Conservation (phyloP, 2,888 invertebrate genomes). For the Iselma pallidipennis region DNA sequence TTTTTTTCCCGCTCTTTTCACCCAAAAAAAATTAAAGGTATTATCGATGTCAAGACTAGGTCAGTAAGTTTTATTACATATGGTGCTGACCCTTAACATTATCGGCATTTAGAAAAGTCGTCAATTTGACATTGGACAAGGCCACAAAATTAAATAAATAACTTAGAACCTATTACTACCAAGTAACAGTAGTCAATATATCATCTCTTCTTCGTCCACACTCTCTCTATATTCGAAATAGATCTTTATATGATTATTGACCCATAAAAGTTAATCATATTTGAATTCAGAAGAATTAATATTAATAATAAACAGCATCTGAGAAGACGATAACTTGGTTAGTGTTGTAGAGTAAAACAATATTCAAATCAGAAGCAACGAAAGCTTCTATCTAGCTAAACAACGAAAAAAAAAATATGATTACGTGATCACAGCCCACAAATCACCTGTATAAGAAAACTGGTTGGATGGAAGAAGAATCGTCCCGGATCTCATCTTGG, state of each 20-base stretch:
- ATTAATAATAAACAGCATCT: no score
- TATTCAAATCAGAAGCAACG: slow-evolving; percentile 1
- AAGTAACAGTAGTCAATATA: neutral
- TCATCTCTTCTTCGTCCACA: no score
- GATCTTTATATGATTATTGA: neutral
- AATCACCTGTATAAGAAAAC: slow-evolving; percentile 13
- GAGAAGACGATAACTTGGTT: no score
- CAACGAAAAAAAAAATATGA: neutral
- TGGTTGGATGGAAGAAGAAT: slow-evolving; percentile 12
- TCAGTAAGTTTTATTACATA: neutral
- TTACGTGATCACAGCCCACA: slow-evolving; percentile 19
- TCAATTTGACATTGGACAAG: neutral
- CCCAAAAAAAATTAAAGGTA: no score
- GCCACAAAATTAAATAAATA: neutral
- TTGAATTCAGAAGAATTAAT: neutral
- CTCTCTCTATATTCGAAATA: neutral
- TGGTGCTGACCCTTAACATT: neutral
- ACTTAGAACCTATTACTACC: neutral
- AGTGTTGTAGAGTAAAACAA: no score
- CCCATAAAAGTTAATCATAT: neutral
- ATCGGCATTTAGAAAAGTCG: neutral
- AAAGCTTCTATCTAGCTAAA: slow-evolving; percentile 23
- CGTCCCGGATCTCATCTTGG: slow-evolving; percentile 17
- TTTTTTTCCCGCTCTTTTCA: no score
- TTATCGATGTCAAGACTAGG: neutral